Evolutionary conservation across 2,888 invertebrate genomes (phyloP).

Genomic region (Dasypolia templi): DNA sequence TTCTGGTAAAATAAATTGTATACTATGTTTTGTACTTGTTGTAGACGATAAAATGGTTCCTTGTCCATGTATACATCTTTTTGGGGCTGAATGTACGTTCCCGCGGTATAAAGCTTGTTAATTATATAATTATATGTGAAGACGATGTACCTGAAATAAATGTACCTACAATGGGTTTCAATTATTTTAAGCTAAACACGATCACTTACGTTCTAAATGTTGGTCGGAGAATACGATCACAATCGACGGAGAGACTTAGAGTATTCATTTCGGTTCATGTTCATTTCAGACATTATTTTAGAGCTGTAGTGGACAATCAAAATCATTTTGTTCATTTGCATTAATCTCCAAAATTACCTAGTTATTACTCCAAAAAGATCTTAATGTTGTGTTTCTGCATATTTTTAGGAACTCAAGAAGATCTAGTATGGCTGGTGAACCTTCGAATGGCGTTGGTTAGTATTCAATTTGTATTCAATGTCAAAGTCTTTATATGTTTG

Average conservation of each 20-base stretch:
- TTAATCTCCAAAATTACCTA: too few relatives aligned
- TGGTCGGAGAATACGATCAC: background rate
- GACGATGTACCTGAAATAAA: too few relatives aligned
- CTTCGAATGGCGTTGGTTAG: conserved; percentile 38
- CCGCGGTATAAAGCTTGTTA: too few relatives aligned
- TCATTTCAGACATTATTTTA: conserved; percentile 1
- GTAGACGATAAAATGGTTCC: too few relatives aligned
- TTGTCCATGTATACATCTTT: too few relatives aligned
- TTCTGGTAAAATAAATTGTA: too few relatives aligned
- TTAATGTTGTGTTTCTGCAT: conserved; percentile 1
- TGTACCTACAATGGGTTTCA: too few relatives aligned
- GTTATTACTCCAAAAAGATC: background rate
- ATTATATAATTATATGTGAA: too few relatives aligned
- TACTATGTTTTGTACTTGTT: too few relatives aligned
- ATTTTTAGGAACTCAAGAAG: conserved; percentile 47
- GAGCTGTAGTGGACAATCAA: background rate
- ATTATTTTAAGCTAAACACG: background rate
- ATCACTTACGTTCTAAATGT: background rate
- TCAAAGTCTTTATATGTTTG: too few relatives aligned
- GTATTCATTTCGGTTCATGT: background rate
- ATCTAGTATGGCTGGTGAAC: conserved; percentile 14
- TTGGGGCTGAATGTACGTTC: too few relatives aligned
- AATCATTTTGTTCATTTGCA: background rate
- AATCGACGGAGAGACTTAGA: background rate
- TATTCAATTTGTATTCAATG: conserved; percentile 2